These are phyloP conservation scores for Meloidogyne exigua DNA, from an alignment of 1,140 invertebrate genomes.

Conservation along the genomic window DNA sequence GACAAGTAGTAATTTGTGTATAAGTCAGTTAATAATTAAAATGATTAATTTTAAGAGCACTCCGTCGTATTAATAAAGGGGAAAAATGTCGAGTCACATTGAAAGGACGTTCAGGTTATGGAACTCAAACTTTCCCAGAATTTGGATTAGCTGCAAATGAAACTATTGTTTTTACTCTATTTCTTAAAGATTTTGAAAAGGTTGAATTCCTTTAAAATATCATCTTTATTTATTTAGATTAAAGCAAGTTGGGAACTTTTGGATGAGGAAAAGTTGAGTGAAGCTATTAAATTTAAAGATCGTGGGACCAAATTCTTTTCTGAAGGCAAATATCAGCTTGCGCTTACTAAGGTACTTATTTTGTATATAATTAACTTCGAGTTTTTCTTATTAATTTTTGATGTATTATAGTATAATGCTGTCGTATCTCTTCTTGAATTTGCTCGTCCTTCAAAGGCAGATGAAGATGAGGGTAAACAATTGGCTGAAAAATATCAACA, in stretches of 20 bases:
- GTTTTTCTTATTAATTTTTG: not conserved
- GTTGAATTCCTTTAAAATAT: slow-evolving; percentile 61
- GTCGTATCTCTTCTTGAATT: slow-evolving; percentile 70
- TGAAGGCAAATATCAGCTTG: slow-evolving; percentile 74
- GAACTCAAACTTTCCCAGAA: slow-evolving; percentile 71
- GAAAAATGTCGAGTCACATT: slow-evolving; percentile 79
- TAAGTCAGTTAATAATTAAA: not conserved
- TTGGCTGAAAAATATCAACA: slow-evolving; percentile 19
- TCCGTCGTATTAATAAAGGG: slow-evolving; percentile 78
- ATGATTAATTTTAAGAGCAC: slow-evolving; percentile 66
- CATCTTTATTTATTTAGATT: slow-evolving; percentile 64
- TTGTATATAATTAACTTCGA: not conserved
- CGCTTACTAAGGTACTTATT: slow-evolving; percentile 73
- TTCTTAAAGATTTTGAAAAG: slow-evolving; percentile 77
- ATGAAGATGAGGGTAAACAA: slow-evolving; percentile 17
- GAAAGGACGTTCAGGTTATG: slow-evolving; percentile 78
- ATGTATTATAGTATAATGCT: slow-evolving; percentile 73
- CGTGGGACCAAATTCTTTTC: slow-evolving; percentile 90
- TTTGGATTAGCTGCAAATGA: slow-evolving; percentile 79
- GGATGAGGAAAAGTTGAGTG: slow-evolving; percentile 75
- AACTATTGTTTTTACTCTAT: slow-evolving; percentile 72
- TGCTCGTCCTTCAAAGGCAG: slow-evolving; percentile 62
- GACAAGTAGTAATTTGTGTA: slow-evolving; percentile 67
- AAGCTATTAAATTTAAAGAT: slow-evolving; percentile 77
- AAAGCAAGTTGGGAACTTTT: slow-evolving; percentile 81